Evolutionary conservation across 2,888 invertebrate genomes (phyloP), one percentile per base, ranked within the genome.

Genomic region (Drosophila prolongata): DNA sequence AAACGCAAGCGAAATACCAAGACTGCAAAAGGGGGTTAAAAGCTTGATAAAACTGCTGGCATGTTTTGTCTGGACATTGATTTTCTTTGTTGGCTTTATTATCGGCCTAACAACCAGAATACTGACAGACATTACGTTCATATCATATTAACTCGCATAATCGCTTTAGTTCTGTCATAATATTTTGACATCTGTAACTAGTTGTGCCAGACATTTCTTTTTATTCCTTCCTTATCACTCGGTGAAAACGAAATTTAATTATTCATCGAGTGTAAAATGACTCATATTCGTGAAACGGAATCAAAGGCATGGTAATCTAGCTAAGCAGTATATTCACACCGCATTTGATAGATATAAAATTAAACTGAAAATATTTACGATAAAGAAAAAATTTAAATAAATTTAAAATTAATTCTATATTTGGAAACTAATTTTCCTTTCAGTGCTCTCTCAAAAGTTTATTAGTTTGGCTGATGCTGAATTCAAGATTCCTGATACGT

Each of bases 381-480:
- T 30, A n/a, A 35, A 13, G 3, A 19, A 5, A 8, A 14, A 1
- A 13, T 9, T 3, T 24, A 9, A 19, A 37, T 30, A 5, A 19
- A n/a, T 3, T 49, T 3, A 14, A 9, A 19, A 24, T 30, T 11
- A 11, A n/a, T 3, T 49, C 3, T 52, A 6, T 10, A 30, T 16
- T 34, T 16, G 13, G 1, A 30, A 30, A 35, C 9, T 4, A 24
- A 10, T 11, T 24, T 34, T 35, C 53, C 1, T 65, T 75, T 9
- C 49, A 81, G 81, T 53, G 14, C 49, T 61, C 40, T 78, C 82
- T 35, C 82, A 83, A 62, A 55, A 59, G 30, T 24, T 62, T 2
- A 6, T 70, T 30, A 68, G 59, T 54, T 52, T 80, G 19, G 49
- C 62, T 47, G 50, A 59, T 61, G 80, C 66, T 6, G 49, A 52